These are phyloP conservation scores for Aricia agestis DNA, from an alignment of 1,140 invertebrate genomes.

Conservation along the genomic window DNA sequence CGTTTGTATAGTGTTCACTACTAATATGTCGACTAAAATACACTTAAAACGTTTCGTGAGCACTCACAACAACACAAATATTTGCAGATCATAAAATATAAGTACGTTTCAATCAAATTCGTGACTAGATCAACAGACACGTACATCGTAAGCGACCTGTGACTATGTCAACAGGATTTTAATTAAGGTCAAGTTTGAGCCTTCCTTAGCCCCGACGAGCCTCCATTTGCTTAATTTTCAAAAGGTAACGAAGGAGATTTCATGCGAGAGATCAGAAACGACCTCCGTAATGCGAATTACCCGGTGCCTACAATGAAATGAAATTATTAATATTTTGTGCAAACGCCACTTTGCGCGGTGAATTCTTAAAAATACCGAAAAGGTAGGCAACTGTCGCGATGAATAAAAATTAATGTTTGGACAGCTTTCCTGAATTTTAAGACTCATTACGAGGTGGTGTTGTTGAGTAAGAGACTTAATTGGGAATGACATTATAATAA, in stretches of 20 bases:
- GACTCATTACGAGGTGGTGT: neutral
- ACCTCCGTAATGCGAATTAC: slow-evolving; percentile 6
- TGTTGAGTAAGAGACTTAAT: neutral
- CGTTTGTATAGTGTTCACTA: no score
- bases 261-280: slow-evolving; percentile 16
- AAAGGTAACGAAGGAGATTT: slow-evolving; percentile 21
- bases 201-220: slow-evolving; percentile 12
- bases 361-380: neutral
- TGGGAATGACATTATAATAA: neutral
- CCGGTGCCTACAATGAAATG: slow-evolving; percentile 4
- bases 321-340: slow-evolving; percentile 10
- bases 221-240: slow-evolving; percentile 21
- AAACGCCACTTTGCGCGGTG: neutral
- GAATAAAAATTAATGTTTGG: neutral
- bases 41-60: no score
- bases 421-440: neutral
- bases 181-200: neutral
- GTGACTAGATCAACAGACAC: neutral
- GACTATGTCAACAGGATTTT: slow-evolving; percentile 5
- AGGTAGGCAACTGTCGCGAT: neutral
- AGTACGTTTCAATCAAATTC: neutral
- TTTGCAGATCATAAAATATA: neutral
- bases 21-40: no score
- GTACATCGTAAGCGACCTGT: neutral
- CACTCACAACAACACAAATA: no score